These are phyloP conservation scores for Vandiemenella viatica DNA, from an alignment of 2,888 invertebrate species.

Conservation along the genomic window DNA sequence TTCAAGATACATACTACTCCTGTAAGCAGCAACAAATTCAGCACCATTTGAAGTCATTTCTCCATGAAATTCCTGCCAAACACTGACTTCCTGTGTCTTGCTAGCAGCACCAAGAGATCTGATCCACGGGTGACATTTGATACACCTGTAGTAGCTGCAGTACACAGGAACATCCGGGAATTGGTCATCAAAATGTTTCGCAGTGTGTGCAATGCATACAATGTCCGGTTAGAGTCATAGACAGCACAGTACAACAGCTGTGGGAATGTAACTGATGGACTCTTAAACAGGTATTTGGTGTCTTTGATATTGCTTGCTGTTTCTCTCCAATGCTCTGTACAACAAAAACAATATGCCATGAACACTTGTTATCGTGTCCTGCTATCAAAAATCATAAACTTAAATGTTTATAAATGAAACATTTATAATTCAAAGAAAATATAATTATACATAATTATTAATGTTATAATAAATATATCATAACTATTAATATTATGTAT, in stretches of 20 bases:
- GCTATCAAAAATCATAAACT: too few species aligned
- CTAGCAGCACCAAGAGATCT: slow-evolving; percentile 44
- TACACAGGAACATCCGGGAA: slow-evolving; percentile 55
- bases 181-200: slow-evolving; percentile 54
- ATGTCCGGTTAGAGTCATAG: slow-evolving; percentile 56
- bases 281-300: slow-evolving; percentile 17
- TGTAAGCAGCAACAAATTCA: slow-evolving; percentile 51
- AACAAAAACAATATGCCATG: too few species aligned
- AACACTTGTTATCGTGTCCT: too few species aligned
- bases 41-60: slow-evolving; percentile 30
- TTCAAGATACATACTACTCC: slow-evolving; percentile 69
- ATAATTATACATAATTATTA: too few species aligned
- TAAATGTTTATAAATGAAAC: too few species aligned
- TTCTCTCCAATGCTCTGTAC: slow-evolving; percentile 2
- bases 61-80: slow-evolving; percentile 49
- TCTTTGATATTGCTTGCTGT: neutral
- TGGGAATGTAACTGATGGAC: slow-evolving; percentile 70
- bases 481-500: too few species aligned
- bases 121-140: slow-evolving; percentile 36
- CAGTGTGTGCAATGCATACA: slow-evolving; percentile 60
- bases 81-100: slow-evolving; percentile 64
- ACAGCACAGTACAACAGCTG: slow-evolving; percentile 61
- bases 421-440: too few species aligned
- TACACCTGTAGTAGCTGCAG: slow-evolving; percentile 58
- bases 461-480: too few species aligned